phyloP scores from a whole-genome alignment of 2,888 invertebrate genomes.

The Ormyrus thymus region DNA sequence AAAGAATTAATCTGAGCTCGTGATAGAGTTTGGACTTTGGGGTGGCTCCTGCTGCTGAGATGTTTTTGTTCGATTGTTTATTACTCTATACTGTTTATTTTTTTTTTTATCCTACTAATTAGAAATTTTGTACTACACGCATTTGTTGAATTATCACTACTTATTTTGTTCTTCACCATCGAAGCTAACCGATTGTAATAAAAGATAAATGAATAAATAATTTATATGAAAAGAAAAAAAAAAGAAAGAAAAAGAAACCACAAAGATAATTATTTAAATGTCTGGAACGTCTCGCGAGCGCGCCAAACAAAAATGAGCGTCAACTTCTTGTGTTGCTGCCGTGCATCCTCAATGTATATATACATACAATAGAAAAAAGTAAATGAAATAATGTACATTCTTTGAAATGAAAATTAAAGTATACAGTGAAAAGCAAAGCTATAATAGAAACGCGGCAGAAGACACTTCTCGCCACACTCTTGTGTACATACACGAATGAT shows the following conservation, averaged over 20 bases:
- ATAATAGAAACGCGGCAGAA: conserved; percentile 53
- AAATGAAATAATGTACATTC: conserved; percentile 35
- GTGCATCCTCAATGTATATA: conserved; percentile 52
- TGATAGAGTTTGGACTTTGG: conserved; percentile 55
- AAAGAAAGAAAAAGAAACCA: not conserved
- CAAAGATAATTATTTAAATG: conserved; percentile 50
- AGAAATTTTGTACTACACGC: conserved; percentile 53
- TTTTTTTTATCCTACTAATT: conserved; percentile 49
- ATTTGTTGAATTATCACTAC: conserved; percentile 52
- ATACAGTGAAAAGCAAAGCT: conserved; percentile 32
- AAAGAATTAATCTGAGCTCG: conserved; percentile 40
- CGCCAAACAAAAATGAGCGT: conserved; percentile 90
- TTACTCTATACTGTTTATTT: conserved; percentile 56
- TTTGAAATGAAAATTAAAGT: conserved; percentile 1
- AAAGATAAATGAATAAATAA: conserved; percentile 13
- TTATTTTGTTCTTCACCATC: conserved; percentile 56
- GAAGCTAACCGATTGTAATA: conserved; percentile 48
- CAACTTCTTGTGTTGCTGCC: conserved; percentile 84
- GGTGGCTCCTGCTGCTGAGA: conserved; percentile 56
- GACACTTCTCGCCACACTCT: conserved; percentile 56
- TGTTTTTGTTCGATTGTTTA: conserved; percentile 58
- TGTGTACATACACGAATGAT: conserved; percentile 56
- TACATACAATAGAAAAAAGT: conserved; percentile 38
- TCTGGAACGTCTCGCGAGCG: conserved; percentile 69
- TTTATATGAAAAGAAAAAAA: conserved; percentile 20